phyloP scores from a whole-genome alignment of 2,888 invertebrate genomes.

The Diloba caeruleocephala region DNA sequence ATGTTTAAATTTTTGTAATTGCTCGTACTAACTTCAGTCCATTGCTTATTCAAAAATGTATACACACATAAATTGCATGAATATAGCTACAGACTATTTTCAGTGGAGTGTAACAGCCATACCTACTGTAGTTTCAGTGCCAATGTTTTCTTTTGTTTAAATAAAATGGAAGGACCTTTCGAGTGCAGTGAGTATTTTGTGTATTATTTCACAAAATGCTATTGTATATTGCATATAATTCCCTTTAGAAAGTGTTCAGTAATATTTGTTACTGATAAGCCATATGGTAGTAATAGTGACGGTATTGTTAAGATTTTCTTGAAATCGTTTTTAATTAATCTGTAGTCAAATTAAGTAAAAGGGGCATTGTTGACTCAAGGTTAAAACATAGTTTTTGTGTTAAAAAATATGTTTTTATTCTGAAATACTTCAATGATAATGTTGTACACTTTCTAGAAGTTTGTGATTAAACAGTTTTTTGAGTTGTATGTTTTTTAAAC shows the following conservation, averaged over 20 bases:
- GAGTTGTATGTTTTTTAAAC: conserved; percentile 7
- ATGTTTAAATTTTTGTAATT: conserved; percentile 56
- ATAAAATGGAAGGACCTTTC: conserved; percentile 74
- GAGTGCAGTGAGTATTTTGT: conserved; percentile 71
- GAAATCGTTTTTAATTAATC: conserved; percentile 14
- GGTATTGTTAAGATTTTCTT: conserved; percentile 11
- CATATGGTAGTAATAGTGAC: conserved; percentile 56
- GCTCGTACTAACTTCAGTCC: conserved; percentile 74
- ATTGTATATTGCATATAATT: conserved; percentile 5
- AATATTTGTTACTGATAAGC: conserved; percentile 32
- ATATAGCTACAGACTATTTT: conserved; percentile 78
- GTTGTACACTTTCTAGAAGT: conserved; percentile 20
- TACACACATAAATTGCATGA: conserved; percentile 67
- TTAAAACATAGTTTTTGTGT: conserved; percentile 12
- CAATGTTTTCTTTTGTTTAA: conserved; percentile 54
- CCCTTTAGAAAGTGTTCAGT: conserved; percentile 1
- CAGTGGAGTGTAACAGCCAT: conserved; percentile 75
- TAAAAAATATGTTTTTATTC: neutral
- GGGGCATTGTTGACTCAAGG: conserved; percentile 33
- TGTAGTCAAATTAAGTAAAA: conserved; percentile 13
- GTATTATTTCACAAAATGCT: conserved; percentile 1
- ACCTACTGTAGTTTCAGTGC: conserved; percentile 55
- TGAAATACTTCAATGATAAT: neutral
- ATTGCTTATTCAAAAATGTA: conserved; percentile 62
- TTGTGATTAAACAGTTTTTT: conserved; percentile 20